Base-by-base conservation (phyloP, 2,888 invertebrate genomes). In the Amphimallon solstitiale region DNA sequence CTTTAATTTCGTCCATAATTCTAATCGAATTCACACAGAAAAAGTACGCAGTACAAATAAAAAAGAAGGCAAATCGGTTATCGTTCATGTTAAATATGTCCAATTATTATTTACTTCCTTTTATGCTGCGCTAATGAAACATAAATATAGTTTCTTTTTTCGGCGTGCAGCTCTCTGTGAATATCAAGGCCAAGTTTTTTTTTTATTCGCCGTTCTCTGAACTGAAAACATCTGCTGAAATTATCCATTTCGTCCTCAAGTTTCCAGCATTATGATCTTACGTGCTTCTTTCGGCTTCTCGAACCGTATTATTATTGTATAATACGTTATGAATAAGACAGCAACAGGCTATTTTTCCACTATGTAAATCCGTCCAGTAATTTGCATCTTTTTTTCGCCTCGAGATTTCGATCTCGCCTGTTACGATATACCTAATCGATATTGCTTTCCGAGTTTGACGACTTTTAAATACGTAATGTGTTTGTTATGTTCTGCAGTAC, bases 101-200 rank as follows among this genome's bases (percentile, higher is more conserved):
- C 38, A 19, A 23, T 34, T 54, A 54, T 54, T 54, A 54, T 54
- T 54, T 54, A 54, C 40, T 54, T 54, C 54, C 54, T 40, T 54
- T 54, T 54, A 19, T 21, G 38, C 54, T 54, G 54, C 17, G 54
- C 54, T 40, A 54, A 54, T 54, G 54, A 54, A 54, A 54, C 54
- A 54, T 54, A 54, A 54, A 54, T 54, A 54, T 54, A 38, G 54
- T 54, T 54, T 54, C 54, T 54, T 40, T 54, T 54, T 54, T 54
- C 35, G 49, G 38, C 38, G 54, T 54, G 54, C 54, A 54, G 54
- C 40, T 34, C 40, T 34, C 40, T 54, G 29, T 29, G 54, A 54
- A 54, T 54, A 38, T 54, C 54, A 54, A 54, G 54, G 54, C 54
- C 54, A 40, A 19, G n/a, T n/a, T n/a, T n/a, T n/a, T n/a, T n/a